Evolutionary conservation across 2,888 invertebrate species (phyloP), one percentile per base, ranked within the genome.

Genomic region (Athetis lepigone): DNA sequence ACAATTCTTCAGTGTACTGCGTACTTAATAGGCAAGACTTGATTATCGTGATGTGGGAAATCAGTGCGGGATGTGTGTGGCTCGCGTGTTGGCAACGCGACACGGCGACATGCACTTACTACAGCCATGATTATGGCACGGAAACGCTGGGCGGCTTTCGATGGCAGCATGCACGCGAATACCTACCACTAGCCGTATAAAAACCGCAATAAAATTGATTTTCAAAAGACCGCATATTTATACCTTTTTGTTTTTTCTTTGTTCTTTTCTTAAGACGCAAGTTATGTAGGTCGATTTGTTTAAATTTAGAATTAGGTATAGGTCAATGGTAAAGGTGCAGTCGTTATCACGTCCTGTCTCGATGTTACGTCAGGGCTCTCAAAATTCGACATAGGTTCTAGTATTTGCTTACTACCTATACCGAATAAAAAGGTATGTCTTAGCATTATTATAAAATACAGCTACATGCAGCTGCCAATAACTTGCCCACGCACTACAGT

Each of bases 121-220:
- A 80, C 62, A 47, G 47, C 75, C 76, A 82, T 84, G 80, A 85
- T 89, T 89, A 88, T 71, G 75, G 82, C 43, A 71, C 81, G 84
- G 81, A 84, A 84, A 83, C 74, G 65, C 61, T 64, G 75, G 69
- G 62, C 75, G 70, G 82, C 84, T 85, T 86, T 86, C 84, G 65
- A 82, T 79, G 77, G 78, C 79, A 73, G 83, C 82, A 82, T 85
- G 82, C 87, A 86, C 85, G 85, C 85, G 56, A 84, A 75, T 80
- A 68, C 62, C 70, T 57, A 40, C 21, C 29, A 36, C 61, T 37
- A 46, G 47, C 66, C 57, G 60, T 60, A 76, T 75, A 78, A 72
- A 79, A 77, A 79, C 73, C 40, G 62, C 74, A 81, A 76, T 77
- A 65, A 70, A 51, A 68, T 63, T 29, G 40, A 33, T 65, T 68